A percentile compares a stretch with the other conserved stretches of the same genome.
These are phyloP conservation scores for Rhadinocentrus ornatus DNA, from an alignment of 2,797 vertebrate genomes.

Conservation along the genomic window DNA sequence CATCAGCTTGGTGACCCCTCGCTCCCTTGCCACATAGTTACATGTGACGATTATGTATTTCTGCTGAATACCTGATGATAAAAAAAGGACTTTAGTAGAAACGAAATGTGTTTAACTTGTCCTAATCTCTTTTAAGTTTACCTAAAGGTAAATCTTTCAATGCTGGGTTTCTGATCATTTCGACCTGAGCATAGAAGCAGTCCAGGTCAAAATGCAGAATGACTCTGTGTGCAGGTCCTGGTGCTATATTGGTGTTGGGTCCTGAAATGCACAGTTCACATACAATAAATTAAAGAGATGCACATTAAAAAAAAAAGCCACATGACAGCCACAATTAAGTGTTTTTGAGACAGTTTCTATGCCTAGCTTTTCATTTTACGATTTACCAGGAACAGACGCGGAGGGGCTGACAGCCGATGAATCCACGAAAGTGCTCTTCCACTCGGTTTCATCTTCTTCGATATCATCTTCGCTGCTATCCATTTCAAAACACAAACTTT, in stretches of 20 bases:
- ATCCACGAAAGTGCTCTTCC: slow-evolving; percentile 60
- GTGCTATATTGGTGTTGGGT: slow-evolving; percentile 3
- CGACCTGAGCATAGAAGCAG: slow-evolving; percentile 95
- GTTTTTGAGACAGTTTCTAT: neutral
- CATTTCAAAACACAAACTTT: slow-evolving; percentile 39
- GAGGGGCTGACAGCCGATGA: neutral
- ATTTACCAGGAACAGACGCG: slow-evolving; percentile 52
- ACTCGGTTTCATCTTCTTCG: slow-evolving; percentile 74
- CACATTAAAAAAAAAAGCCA: neutral
- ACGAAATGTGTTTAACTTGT: neutral
- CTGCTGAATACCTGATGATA: slow-evolving; percentile 87
- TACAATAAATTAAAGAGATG: neutral
- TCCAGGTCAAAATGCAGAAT: slow-evolving; percentile 92
- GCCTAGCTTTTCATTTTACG: neutral
- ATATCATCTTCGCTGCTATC: slow-evolving; percentile 54
- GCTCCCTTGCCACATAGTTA: slow-evolving; percentile 90
- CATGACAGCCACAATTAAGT: neutral
- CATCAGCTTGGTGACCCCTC: slow-evolving; percentile 89
- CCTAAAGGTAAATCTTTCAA: slow-evolving; percentile 88
- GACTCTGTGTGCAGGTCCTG: slow-evolving; percentile 67
- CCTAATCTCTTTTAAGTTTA: slow-evolving; percentile 41
- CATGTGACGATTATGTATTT: slow-evolving; percentile 90
- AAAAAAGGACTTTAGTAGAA: neutral
- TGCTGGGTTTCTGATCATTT: slow-evolving; percentile 90
- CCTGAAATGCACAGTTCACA: slow-evolving; percentile 37